Evolutionary conservation across 1,140 invertebrate genomes (phyloP).

Genomic region (Paraescarpia echinospica): DNA sequence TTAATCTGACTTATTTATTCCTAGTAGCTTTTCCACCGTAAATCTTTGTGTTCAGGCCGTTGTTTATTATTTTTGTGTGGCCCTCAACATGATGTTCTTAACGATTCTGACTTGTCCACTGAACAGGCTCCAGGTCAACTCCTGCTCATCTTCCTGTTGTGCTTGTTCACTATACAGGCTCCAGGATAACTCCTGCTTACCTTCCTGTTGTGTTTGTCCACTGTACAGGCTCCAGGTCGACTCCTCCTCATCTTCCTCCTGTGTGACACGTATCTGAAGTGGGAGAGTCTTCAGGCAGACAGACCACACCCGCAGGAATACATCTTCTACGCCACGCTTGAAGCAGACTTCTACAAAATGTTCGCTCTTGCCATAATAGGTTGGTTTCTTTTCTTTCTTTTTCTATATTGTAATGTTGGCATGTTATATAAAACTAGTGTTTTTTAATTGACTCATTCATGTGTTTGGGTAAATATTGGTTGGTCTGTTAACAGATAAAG

Average conservation of each 20-base stretch:
- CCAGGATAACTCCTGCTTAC: neutral
- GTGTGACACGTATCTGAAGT: constrained; percentile 50
- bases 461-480: no score
- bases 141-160: neutral
- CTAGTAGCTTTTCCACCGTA: no score
- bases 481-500: no score
- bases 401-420: no score
- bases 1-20: no score
- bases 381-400: neutral
- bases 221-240: constrained; percentile 44
- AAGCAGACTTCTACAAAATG: neutral
- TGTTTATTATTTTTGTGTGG: no score
- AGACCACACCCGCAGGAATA: neutral
- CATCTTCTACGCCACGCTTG: neutral
- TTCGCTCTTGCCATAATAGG: neutral
- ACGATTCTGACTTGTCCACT: neutral
- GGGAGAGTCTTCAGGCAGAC: constrained; percentile 12
- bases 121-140: neutral
- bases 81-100: no score
- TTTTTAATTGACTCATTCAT: no score
- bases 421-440: no score
- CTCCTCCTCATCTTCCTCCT: constrained; percentile 45
- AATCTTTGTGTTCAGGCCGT: no score
- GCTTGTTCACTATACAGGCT: constrained; percentile 9
- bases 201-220: neutral